phyloP scores from a whole-genome alignment of 2,113 vertebrate genomes.

The Antidorcas marsupialis region DNA sequence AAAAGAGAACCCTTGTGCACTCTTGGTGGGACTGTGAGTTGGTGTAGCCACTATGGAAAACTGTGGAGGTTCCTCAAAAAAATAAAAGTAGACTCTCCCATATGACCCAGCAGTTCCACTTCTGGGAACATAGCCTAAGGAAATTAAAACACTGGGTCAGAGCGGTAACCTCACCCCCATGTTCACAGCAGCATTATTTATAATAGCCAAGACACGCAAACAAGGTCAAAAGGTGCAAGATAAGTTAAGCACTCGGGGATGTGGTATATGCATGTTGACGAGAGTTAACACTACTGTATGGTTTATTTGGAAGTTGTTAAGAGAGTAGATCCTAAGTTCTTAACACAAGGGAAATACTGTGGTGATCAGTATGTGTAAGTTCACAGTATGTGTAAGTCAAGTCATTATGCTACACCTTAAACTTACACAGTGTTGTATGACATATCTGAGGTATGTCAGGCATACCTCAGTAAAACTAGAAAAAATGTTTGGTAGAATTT shows the following conservation, averaged over 20 bases:
- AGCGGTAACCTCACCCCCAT: background rate
- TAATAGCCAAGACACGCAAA: background rate
- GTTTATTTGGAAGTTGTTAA: background rate
- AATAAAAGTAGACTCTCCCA: background rate
- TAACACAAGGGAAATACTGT: background rate
- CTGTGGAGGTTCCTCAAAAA: background rate
- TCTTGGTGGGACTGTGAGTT: background rate
- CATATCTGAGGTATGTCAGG: background rate
- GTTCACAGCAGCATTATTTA: background rate
- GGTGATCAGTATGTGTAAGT: background rate
- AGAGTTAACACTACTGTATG: background rate
- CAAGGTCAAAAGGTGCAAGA: background rate
- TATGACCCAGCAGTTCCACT: background rate
- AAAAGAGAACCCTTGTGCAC: background rate
- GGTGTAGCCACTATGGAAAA: background rate
- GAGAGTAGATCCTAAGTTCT: background rate
- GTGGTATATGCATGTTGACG: background rate
- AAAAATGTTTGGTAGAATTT: background rate
- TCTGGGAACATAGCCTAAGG: background rate
- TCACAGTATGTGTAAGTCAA: background rate
- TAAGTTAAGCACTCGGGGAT: background rate
- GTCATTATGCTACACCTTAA: background rate
- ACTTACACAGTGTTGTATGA: background rate
- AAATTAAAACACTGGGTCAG: background rate
- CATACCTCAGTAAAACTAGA: background rate